Conservation (phyloP, 2,888 invertebrate genomes). For the Baronia brevicornis region DNA sequence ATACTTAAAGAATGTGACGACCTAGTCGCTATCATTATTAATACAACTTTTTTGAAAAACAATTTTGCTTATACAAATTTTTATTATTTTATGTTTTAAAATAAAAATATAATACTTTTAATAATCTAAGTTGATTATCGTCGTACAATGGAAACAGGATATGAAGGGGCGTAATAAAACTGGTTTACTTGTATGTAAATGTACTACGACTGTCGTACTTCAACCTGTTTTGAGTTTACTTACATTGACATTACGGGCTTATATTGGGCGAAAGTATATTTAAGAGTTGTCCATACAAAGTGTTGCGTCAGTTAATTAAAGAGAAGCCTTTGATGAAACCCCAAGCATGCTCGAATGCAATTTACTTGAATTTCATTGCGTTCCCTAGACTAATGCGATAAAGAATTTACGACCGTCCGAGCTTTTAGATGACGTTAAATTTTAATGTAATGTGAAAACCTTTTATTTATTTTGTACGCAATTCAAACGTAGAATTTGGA, state of each 20-base stretch:
- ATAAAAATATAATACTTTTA: neutral
- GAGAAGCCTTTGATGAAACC: constrained; percentile 59
- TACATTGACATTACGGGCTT: constrained; percentile 14
- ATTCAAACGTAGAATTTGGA: constrained; percentile 1
- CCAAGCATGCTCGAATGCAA: constrained; percentile 37
- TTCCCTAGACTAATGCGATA: constrained; percentile 14
- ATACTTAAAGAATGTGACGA: no score
- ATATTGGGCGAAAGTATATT: neutral
- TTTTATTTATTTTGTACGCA: neutral
- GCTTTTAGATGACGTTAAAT: neutral
- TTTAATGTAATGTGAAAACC: neutral
- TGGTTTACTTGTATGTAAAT: constrained; percentile 25
- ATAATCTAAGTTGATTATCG: neutral
- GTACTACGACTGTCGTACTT: neutral
- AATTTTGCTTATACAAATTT: no score
- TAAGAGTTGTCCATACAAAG: constrained; percentile 30
- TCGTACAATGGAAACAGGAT: constrained; percentile 30
- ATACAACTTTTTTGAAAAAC: no score
- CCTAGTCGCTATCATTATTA: no score
- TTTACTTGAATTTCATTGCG: constrained; percentile 32
- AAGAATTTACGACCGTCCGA: constrained; percentile 3
- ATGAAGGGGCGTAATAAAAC: constrained; percentile 25
- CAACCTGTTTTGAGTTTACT: constrained; percentile 17
- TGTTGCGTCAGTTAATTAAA: constrained; percentile 60
- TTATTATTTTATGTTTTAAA: neutral